Conservation (phyloP, 2,888 invertebrate genomes). For the Teinopalpus imperialis region DNA sequence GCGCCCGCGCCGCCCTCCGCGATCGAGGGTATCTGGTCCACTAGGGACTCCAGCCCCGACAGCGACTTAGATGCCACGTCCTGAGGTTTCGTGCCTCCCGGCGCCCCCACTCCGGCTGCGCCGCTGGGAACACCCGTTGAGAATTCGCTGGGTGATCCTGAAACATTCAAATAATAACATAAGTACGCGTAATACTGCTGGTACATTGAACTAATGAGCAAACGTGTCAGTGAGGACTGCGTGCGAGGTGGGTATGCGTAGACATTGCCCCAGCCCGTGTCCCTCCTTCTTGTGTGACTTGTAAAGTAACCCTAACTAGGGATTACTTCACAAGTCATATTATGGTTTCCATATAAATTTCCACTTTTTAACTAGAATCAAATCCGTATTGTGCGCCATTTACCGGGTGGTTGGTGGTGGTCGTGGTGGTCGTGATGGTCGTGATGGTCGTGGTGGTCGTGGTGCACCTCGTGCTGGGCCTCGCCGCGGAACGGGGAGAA, state of each 20-base stretch:
- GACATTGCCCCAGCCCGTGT: too few relatives aligned
- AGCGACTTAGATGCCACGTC: constrained; percentile 93
- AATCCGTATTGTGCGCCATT: constrained; percentile 20
- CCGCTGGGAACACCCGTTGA: constrained; percentile 54
- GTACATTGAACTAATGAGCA: too few relatives aligned
- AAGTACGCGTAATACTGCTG: too few relatives aligned
- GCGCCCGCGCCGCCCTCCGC: constrained; percentile 84
- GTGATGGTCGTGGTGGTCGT: constrained; percentile 39
- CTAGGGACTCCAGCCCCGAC: constrained; percentile 93
- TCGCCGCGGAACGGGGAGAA: constrained; percentile 36
- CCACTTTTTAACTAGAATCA: background rate
- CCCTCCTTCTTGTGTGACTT: too few relatives aligned
- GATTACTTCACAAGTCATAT: too few relatives aligned
- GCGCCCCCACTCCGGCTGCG: constrained; percentile 64
- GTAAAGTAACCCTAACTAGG: too few relatives aligned
- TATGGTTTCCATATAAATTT: too few relatives aligned
- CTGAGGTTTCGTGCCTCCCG: constrained; percentile 64
- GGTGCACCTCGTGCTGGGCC: constrained; percentile 55
- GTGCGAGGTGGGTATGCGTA: too few relatives aligned
- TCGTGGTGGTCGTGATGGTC: constrained; percentile 36
- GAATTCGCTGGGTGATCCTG: constrained; percentile 16
- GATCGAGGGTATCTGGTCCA: constrained; percentile 95
- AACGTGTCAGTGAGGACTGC: too few relatives aligned
- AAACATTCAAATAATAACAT: too few relatives aligned
- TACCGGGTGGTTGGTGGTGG: constrained; percentile 47